Conservation (phyloP, 2,113 vertebrate genomes). For the Phaethornis superciliosus region DNA sequence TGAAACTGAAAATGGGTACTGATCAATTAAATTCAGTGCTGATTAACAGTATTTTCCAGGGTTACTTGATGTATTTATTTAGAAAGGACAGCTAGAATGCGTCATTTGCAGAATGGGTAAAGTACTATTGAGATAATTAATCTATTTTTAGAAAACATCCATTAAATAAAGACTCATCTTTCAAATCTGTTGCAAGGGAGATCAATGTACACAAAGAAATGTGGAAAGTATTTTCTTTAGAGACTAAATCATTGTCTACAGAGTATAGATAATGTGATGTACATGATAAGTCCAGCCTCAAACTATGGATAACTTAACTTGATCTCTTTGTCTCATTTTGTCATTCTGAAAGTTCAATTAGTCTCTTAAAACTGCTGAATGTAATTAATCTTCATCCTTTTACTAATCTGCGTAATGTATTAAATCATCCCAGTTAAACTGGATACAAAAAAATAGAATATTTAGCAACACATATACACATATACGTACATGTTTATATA, state of each 20-base stretch:
- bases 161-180: background rate
- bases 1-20: background rate
- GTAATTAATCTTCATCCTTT: background rate
- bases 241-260: background rate
- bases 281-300: background rate
- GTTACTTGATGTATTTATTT: slow-evolving; percentile 11
- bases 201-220: background rate
- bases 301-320: background rate
- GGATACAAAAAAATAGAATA: background rate
- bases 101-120: background rate
- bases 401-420: background rate
- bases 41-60: background rate
- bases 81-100: background rate
- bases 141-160: background rate
- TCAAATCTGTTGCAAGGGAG: background rate
- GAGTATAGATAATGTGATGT: background rate
- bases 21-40: background rate
- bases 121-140: background rate
- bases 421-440: background rate
- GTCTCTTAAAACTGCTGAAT: background rate
- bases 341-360: background rate
- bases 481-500: background rate
- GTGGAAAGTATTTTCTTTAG: background rate
- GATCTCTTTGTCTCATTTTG: background rate
- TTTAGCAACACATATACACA: background rate